These are phyloP conservation scores for Meteorus colon DNA, from an alignment of 2,888 invertebrate genomes.

Conservation along the genomic window DNA sequence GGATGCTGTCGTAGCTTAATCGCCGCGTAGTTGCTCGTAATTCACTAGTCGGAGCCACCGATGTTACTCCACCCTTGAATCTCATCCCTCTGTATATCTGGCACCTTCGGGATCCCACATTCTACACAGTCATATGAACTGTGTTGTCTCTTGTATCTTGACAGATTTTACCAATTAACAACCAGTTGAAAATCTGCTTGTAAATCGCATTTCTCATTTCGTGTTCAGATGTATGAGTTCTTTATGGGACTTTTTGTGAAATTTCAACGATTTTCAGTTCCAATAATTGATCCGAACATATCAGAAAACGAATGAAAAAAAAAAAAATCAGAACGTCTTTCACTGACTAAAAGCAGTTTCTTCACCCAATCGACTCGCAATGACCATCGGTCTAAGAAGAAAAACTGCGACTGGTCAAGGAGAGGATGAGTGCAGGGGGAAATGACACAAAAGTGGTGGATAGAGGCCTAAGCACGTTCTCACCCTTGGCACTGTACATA, in stretches of 20 bases:
- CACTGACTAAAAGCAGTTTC: background rate
- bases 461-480: slow-evolving; percentile 72
- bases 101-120: background rate
- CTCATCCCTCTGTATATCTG: background rate
- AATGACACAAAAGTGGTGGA: slow-evolving; percentile 48
- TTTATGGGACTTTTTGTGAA: too few relatives aligned
- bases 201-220: background rate
- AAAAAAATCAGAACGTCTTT: background rate
- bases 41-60: slow-evolving; percentile 54
- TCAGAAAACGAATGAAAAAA: background rate
- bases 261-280: too few relatives aligned
- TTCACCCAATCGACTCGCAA: slow-evolving; percentile 50
- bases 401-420: slow-evolving; percentile 36
- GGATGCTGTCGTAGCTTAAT: slow-evolving; percentile 65
- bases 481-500: slow-evolving; percentile 71
- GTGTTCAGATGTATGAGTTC: too few relatives aligned
- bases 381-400: slow-evolving; percentile 59
- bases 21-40: slow-evolving; percentile 58
- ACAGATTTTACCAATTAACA: slow-evolving; percentile 25
- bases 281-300: too few relatives aligned
- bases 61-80: slow-evolving; percentile 24
- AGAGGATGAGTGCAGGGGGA: slow-evolving; percentile 23
- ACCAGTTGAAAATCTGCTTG: background rate
- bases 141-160: slow-evolving; percentile 6
- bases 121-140: background rate